Evolutionary conservation across 2,888 invertebrate species (phyloP), one percentile per base, ranked within the genome.

Genomic region (Pandemis cinnamomeana): DNA sequence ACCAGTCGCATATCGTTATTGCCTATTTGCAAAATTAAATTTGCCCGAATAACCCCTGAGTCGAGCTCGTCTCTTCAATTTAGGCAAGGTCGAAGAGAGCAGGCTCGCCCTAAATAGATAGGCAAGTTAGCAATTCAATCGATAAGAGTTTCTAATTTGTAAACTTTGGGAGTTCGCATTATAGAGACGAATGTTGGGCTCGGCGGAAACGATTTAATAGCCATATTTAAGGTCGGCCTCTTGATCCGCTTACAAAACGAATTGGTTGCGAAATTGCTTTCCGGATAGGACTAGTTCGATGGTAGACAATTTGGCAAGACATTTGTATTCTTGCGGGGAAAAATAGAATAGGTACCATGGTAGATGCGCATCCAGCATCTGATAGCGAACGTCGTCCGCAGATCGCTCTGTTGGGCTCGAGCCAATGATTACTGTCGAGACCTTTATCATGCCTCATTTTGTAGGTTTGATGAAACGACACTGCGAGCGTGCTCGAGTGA

Each of bases 291-390:
- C 92, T 90, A 92, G 92, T 93, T 91, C 87, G 89, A 89, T 86
- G 90, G 90, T 87, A 92, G 92, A 93, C 93, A 91, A 92, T 92
- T 93, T 93, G 91, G 93, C 92, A 91, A 92, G 93, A 89, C 92
- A 93, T 93, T 93, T 93, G 93, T 93, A 93, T 93, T 93, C 93
- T 88, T 88, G 88, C 80, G 85, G 89, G 92, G 92, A 92, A 91
- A 93, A 93, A 93, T 93, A 90, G 92, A 92, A 88, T 88, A 67
- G 68, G 66, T 69, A 66, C 64, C 66, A 67, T 53, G 67, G 46
- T 67, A 68, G 67, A 67, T 71, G 62, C 66, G 90, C 89, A 89
- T 86, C 86, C 87, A 89, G 86, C 88, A 91, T 92, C 92, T 89
- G 93, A 93, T 93, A 91, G 90, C 83, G 87, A 86, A 85, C 86